These are phyloP conservation scores for Lepus oiostolus DNA, from an alignment of 2,797 vertebrate genomes.

Conservation along the genomic window DNA sequence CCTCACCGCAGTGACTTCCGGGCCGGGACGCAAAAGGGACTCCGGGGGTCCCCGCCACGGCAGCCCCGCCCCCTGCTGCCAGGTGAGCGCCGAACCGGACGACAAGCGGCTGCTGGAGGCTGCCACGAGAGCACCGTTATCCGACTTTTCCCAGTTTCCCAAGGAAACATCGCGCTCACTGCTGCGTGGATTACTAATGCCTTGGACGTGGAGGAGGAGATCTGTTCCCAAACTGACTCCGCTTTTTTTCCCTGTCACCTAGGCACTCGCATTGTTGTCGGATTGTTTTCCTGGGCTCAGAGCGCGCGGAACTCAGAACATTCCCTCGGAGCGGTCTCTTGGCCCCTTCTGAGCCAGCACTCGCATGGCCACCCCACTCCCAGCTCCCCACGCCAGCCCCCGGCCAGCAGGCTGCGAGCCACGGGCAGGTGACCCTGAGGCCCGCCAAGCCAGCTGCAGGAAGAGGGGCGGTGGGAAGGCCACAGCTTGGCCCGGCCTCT, in stretches of 20 bases:
- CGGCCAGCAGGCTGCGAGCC: constrained; percentile 36
- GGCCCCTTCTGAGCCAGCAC: background rate
- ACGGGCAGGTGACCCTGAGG: constrained; percentile 61
- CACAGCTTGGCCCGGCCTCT: background rate
- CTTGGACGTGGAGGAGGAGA: constrained; percentile 54
- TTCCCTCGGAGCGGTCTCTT: constrained; percentile 42
- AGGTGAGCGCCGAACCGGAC: background rate
- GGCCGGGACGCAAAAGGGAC: background rate
- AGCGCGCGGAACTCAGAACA: background rate
- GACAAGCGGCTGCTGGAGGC: constrained; percentile 59
- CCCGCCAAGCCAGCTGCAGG: background rate
- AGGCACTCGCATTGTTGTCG: constrained; percentile 74
- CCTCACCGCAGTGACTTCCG: background rate
- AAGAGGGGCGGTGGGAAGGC: background rate
- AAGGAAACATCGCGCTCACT: constrained; percentile 69
- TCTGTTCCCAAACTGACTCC: constrained; percentile 73
- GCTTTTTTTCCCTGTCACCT: constrained; percentile 77
- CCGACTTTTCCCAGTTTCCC: constrained; percentile 76
- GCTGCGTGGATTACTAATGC: constrained; percentile 79
- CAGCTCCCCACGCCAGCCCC: background rate
- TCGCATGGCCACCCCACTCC: background rate
- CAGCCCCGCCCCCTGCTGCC: background rate
- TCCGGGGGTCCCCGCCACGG: background rate
- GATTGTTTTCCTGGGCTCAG: constrained; percentile 75
- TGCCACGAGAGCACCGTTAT: constrained; percentile 65